Base-by-base conservation (phyloP, 1,140 invertebrate species). In the Sweltsa coloradensis region DNA sequence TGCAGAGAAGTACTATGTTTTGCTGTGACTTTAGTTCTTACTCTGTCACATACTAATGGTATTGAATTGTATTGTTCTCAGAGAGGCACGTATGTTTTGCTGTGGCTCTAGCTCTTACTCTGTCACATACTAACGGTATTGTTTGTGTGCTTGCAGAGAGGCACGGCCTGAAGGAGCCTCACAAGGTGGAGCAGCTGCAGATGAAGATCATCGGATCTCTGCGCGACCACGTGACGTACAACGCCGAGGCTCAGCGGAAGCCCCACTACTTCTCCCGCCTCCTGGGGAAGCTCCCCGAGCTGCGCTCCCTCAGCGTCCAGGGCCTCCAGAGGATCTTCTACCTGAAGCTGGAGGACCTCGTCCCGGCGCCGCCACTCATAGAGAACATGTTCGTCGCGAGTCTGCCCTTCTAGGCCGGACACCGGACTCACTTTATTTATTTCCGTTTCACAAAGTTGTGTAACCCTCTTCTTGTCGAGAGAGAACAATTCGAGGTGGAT, bases 131-230 rank as follows among this genome's bases (percentile, higher is more conserved):
- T n/a, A n/a, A n/a, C n/a, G n/a, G n/a, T n/a, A n/a, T 37, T 37
- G 51, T 51, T 27, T 53, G 41, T 54, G 53, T 62, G 62, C 51
- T 71, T 69, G 37, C 75, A 97, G 92, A 94, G 62, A 79, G 93
- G 22, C 89, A 94, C 58, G 91, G 91, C 14, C 67, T 96, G 45
- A 84, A 87, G 59, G 92, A 96, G 58, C 86, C 90, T 0, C 80
- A 87, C 55, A 82, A 86, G 57, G 89, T 96, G 52, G 91, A 97
- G 61, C 88, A 90, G 56, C 67, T 96, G 6, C 91, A 96, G 63
- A 91, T 89, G 86, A 93, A 92, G 65, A 89, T 97, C 55, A 94
- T 96, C 51, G 83, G 85, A 43, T 89, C 89, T 39, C 69, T 97
- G 9, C 75, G 89, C 7, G 92, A 96, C 57, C 92, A 96, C 70